phyloP scores from a whole-genome alignment of 1,140 invertebrate genomes.

The Idris sp. region DNA sequence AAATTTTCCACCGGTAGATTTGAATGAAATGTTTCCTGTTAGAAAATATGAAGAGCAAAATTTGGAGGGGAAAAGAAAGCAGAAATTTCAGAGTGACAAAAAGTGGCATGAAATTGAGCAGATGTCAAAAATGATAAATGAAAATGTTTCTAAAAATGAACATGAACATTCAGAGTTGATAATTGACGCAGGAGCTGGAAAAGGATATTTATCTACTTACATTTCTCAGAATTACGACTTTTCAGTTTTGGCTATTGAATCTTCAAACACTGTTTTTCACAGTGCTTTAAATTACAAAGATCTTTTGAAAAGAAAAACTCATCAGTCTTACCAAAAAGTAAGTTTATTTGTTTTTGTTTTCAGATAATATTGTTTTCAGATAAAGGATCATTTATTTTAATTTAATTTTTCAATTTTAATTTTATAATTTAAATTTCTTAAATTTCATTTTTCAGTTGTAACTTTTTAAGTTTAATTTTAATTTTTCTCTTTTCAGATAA shows the following conservation, averaged over 20 bases:
- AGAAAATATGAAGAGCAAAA: not conserved
- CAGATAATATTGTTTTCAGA: conserved; percentile 14
- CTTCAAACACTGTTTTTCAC: conserved; percentile 81
- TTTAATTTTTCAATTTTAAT: too few relatives aligned
- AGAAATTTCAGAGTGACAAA: conserved; percentile 85
- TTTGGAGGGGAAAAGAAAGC: conserved; percentile 1
- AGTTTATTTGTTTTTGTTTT: conserved; percentile 9
- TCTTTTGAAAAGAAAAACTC: conserved; percentile 78
- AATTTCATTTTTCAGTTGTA: too few relatives aligned
- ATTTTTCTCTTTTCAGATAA: conserved; percentile 64
- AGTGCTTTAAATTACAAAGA: conserved; percentile 82
- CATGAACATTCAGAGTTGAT: conserved; percentile 72
- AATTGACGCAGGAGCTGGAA: conserved; percentile 91
- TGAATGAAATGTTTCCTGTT: conserved; percentile 3
- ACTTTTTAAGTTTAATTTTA: not conserved
- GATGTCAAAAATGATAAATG: conserved; percentile 74
- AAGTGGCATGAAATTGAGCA: conserved; percentile 89
- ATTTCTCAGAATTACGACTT: conserved; percentile 84
- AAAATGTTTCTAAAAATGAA: conserved; percentile 56
- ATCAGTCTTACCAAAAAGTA: conserved; percentile 56
- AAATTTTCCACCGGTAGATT: not conserved
- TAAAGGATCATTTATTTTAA: too few relatives aligned
- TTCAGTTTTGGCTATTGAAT: conserved; percentile 89
- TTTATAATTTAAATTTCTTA: too few relatives aligned
- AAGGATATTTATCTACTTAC: conserved; percentile 88